phyloP scores from a whole-genome alignment of 2,113 vertebrate genomes.

The Pedionomus torquatus region DNA sequence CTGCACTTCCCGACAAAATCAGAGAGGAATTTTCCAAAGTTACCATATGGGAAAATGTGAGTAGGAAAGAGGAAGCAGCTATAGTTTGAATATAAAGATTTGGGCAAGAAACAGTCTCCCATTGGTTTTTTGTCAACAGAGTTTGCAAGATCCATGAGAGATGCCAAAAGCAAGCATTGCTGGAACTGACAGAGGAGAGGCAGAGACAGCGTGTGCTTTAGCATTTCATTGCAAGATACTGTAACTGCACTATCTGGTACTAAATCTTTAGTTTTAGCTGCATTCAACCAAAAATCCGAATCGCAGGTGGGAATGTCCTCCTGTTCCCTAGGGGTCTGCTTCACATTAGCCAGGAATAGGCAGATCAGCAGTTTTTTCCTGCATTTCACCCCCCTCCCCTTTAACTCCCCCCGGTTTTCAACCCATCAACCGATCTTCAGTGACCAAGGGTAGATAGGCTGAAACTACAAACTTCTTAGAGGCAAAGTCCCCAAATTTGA shows the following conservation, averaged over 20 bases:
- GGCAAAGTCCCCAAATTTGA: not conserved
- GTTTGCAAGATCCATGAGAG: not conserved
- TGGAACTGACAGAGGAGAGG: conserved; percentile 21
- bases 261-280: not conserved
- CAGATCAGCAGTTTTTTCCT: not conserved
- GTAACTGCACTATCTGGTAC: not conserved
- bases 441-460: not conserved
- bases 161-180: conserved; percentile 39
- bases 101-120: conserved; percentile 32
- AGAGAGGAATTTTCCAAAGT: conserved; percentile 71
- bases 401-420: conserved; percentile 7
- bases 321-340: not conserved
- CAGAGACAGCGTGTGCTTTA: not conserved
- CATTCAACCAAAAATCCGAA: conserved; percentile 37
- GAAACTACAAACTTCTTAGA: not conserved
- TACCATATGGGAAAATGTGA: conserved; percentile 71
- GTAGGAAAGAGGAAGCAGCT: conserved; percentile 49
- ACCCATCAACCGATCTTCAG: not conserved
- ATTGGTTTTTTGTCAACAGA: conserved; percentile 47
- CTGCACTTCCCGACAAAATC: conserved; percentile 67
- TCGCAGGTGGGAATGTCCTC: conserved; percentile 43
- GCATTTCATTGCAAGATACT: not conserved
- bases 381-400: not conserved
- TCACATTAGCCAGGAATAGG: not conserved
- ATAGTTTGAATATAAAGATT: conserved; percentile 37